A percentile compares a stretch with the other conserved stretches of the same genome.
These are phyloP conservation scores for Theristicus caerulescens DNA, from an alignment of 2,113 vertebrate species.

Conservation along the genomic window DNA sequence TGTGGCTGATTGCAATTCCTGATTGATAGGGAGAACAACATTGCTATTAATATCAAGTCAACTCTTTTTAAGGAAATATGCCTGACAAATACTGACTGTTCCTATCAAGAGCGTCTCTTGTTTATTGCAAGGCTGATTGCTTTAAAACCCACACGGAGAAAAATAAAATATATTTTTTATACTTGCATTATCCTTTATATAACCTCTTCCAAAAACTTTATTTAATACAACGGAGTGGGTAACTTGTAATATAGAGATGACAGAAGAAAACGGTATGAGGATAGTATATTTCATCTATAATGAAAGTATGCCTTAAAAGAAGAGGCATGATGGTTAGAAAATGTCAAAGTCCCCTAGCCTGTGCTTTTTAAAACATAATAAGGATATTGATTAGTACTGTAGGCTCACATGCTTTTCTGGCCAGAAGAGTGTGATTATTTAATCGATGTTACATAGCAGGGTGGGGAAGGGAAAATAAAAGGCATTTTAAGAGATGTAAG, in stretches of 20 bases:
- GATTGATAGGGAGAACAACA: conserved; percentile 26
- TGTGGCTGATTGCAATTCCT: conserved; percentile 49
- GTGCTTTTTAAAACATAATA: neutral
- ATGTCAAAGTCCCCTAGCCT: neutral
- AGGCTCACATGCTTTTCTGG: neutral
- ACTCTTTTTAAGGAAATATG: conserved; percentile 43
- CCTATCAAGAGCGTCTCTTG: conserved; percentile 1
- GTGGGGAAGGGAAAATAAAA: neutral
- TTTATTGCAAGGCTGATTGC: conserved; percentile 39
- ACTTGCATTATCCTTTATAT: neutral
- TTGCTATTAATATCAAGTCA: conserved; percentile 54
- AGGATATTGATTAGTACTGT: neutral
- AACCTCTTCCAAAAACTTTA: neutral
- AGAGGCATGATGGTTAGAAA: neutral
- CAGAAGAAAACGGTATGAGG: neutral
- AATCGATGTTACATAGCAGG: neutral
- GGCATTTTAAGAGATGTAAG: neutral
- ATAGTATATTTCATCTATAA: neutral
- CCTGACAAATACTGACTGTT: conserved; percentile 31
- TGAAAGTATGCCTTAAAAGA: neutral
- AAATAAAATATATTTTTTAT: neutral
- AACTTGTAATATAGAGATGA: neutral
- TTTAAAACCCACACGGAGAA: neutral
- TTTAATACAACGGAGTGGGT: neutral
- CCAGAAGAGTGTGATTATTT: neutral